Evolutionary conservation across 2,797 vertebrate genomes (phyloP), one percentile per base, ranked within the genome.

Genomic region (Rhinatrema bivittatum): DNA sequence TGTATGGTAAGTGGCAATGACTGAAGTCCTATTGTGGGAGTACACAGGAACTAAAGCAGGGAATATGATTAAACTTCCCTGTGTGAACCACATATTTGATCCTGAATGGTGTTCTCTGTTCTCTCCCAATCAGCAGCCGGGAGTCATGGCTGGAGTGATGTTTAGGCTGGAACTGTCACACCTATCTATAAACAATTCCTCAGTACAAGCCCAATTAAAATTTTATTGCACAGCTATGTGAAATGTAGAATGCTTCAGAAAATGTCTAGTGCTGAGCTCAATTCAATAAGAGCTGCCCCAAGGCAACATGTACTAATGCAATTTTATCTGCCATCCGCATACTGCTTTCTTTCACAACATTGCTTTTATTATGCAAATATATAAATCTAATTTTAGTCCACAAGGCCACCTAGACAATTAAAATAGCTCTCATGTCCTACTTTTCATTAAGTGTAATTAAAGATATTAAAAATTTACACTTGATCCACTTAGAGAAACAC

Each of bases 311-410:
- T 25, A 36, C 48, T 47, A 54, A 67, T 42, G 50, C 56, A 68
- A 60, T 73, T 49, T 59, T 48, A 56, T 66, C 51, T 57, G 55
- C 36, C 33, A 42, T 30, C 50, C 56, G 46, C 44, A 17, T 33
- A 51, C 38, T 32, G 44, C 55, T 62, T 65, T 53, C 65, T 62
- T 68, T 68, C 67, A 69, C 46, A 68, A 66, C 56, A 46, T 60
- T 72, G 60, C 65, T 80, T 79, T 80, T 81, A 75, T 76, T 72
- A 80, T 77, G 72, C 74, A 83, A 79, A 82, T 79, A 34, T 11
- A 27, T 42, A 67, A 60, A 64, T 72, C 54, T 65, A 65, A 67
- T 76, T 73, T 71, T 79, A 85, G 82, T 76, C 62, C 1, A 0
- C 36, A 61, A 55, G 68, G 67, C 58, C 50, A 60, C 74, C 65